These are phyloP conservation scores for Coptotermes formosanus DNA, from an alignment of 1,140 invertebrate genomes.

Conservation along the genomic window DNA sequence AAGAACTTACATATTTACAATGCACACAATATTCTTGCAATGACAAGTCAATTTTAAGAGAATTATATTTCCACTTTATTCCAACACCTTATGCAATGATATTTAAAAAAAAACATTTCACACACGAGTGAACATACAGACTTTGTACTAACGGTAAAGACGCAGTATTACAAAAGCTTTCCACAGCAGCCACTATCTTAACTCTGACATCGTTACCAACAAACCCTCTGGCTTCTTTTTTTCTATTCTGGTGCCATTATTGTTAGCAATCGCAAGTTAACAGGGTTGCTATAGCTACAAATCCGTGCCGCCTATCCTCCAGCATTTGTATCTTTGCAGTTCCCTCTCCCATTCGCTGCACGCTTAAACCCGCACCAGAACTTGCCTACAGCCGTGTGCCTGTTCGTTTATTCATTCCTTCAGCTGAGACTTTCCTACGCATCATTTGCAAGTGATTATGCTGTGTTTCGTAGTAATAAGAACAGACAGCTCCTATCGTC, in stretches of 20 bases:
- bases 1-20: too few species aligned
- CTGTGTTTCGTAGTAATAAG: neutral
- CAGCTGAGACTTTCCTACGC: neutral
- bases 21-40: too few species aligned
- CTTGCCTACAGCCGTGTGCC: neutral
- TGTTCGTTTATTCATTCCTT: neutral
- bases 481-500: neutral
- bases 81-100: too few species aligned
- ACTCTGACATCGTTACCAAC: neutral
- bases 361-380: neutral
- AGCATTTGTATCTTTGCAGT: neutral
- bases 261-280: neutral
- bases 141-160: too few species aligned
- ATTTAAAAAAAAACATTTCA: too few species aligned
- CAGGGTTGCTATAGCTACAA: neutral
- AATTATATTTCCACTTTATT: too few species aligned
- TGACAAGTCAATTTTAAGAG: too few species aligned
- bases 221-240: neutral
- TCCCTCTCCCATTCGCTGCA: neutral
- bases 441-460: constrained; percentile 6
- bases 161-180: neutral
- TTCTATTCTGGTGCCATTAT: neutral
- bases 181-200: neutral
- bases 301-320: neutral
- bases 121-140: too few species aligned